Conservation (phyloP, 2,797 vertebrate genomes). For the Nasua narica region DNA sequence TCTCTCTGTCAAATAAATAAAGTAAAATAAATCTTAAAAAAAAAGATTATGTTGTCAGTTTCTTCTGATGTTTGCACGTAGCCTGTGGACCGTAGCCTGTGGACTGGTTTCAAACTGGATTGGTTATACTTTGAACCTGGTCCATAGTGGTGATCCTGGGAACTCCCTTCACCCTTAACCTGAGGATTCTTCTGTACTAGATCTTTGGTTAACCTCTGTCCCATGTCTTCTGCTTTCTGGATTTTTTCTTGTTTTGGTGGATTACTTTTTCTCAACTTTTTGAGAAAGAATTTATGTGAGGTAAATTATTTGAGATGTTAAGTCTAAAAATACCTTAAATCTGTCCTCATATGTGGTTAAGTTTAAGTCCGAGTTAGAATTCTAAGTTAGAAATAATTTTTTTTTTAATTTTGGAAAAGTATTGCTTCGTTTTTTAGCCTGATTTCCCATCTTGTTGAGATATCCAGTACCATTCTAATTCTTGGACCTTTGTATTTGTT, state of each 20-base stretch:
- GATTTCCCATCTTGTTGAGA: not conserved
- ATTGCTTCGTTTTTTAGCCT: not conserved
- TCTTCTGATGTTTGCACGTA: not conserved
- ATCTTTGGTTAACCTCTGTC: not conserved
- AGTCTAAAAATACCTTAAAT: not conserved
- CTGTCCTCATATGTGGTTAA: not conserved
- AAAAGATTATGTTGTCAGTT: too few species aligned
- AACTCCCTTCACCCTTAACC: not conserved
- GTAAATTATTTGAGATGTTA: constrained; percentile 18
- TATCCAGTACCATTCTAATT: not conserved
- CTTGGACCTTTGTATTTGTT: not conserved
- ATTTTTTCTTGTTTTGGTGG: constrained; percentile 31
- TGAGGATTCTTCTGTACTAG: not conserved
- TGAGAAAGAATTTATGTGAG: not conserved
- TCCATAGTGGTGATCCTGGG: not conserved
- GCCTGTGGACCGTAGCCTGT: not conserved
- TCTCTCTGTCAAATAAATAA: too few species aligned
- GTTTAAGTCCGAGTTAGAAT: not conserved
- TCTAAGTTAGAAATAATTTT: constrained; percentile 42
- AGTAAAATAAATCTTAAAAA: too few species aligned
- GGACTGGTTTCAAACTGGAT: not conserved
- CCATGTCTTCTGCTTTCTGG: not conserved
- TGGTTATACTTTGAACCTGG: not conserved
- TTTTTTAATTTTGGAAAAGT: not conserved
- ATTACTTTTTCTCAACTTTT: constrained; percentile 5